A percentile compares a stretch with the other conserved stretches of the same genome.
Evolutionary conservation across 2,113 vertebrate genomes (phyloP).

Genomic region (Vicugna pacos): DNA sequence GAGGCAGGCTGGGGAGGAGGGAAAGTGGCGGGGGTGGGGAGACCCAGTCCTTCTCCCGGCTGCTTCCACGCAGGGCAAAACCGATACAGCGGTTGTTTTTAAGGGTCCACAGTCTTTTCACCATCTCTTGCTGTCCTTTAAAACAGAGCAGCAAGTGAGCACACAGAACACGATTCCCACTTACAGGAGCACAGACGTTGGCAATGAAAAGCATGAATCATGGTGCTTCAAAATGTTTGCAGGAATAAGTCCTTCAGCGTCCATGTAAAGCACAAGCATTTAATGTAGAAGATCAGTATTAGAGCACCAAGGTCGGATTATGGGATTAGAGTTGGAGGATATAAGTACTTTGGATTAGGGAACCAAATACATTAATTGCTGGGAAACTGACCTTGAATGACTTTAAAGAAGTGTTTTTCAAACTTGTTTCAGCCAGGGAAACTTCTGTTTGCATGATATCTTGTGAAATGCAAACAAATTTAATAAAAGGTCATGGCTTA

Average conservation of each 20-base stretch:
- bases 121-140: background rate
- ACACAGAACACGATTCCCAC: accelerated
- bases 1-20: background rate
- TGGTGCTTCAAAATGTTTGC: background rate
- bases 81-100: background rate
- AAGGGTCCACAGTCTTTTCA: background rate
- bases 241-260: background rate
- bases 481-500: background rate
- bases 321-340: background rate
- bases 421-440: background rate
- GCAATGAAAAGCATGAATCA: background rate
- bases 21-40: background rate
- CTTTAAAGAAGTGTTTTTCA: background rate
- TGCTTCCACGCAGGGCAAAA: background rate
- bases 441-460: background rate
- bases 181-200: accelerated
- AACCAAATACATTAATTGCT: conserved; percentile 2
- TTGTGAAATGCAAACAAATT: background rate
- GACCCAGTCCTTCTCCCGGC: accelerated
- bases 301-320: background rate
- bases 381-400: background rate
- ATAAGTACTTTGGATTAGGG: background rate
- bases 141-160: background rate
- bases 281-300: background rate
- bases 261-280: background rate